A percentile compares a stretch with the other conserved stretches of the same genome.
These are phyloP conservation scores for Mesembrinibis cayennensis DNA, from an alignment of 2,113 vertebrate species.

Conservation along the genomic window DNA sequence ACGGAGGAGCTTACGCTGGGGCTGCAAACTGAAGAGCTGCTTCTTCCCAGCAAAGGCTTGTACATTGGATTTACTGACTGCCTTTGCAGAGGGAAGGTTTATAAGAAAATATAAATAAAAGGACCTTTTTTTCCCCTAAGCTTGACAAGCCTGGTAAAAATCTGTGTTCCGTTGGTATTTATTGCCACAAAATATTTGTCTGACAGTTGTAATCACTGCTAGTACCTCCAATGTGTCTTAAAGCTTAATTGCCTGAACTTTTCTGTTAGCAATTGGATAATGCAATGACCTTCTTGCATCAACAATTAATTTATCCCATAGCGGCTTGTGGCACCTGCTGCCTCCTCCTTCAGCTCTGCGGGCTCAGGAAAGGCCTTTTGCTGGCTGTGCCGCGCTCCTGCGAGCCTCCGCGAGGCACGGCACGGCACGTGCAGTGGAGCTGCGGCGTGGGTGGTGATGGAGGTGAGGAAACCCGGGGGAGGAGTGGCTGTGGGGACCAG, in stretches of 20 bases:
- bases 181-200: neutral
- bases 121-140: accelerated
- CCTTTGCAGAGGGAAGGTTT: neutral
- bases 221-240: neutral
- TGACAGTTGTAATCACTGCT: neutral
- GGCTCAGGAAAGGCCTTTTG: neutral
- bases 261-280: neutral
- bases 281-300: neutral
- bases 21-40: neutral
- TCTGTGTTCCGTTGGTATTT: neutral
- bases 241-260: neutral
- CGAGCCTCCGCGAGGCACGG: accelerated
- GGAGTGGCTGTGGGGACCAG: neutral
- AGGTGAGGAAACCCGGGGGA: neutral
- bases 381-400: neutral
- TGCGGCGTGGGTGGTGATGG: neutral
- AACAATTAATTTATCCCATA: neutral
- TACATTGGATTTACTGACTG: neutral
- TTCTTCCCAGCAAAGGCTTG: neutral
- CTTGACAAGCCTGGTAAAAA: neutral
- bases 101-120: neutral
- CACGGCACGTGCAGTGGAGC: accelerated
- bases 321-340: neutral
- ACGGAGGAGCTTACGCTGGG: neutral
- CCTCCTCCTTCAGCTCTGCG: neutral